Base-by-base conservation (phyloP, 2,888 invertebrate genomes). In the Bellardia pandia region DNA sequence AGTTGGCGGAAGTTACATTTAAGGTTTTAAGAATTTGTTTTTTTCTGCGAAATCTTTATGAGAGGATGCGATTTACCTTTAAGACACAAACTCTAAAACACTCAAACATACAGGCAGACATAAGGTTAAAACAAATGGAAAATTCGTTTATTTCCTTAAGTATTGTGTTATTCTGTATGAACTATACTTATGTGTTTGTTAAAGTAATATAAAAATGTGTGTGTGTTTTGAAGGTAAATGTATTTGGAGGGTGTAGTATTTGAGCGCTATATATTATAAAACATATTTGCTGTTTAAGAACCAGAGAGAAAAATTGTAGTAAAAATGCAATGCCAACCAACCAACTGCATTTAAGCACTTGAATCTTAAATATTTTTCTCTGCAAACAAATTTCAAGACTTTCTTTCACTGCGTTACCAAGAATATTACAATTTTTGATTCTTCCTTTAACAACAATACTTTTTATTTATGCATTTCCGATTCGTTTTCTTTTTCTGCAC, bases 1-100 rank as follows among this genome's bases (percentile, higher is more conserved):
- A 69, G 60, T 53, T 79, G 71, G 11, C 62, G 33, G 13, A 69
- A 71, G 11, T 60, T 71, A 37, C 40, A 30, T 79, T 53, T 71
- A 60, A 62, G 71, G n/a, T 62, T 79, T 51, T 58, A 7, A 37
- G 51, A 33, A 77, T 77, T 77, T 64, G 9, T 8, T 51, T 23
- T 23, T 71, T 79, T 14, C 48, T 40, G 30, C 40, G 60, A 40
- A 60, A 60, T 53, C 62, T 16, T 60, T 42, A 51, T 48, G n/a
- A 51, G 14, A 71, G 69, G 7, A 42, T 33, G 71, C 37, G 69
- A 60, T 45, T 48, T 78, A 60, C 58, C 69, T 69, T 60, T 48
- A 69, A 23, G 14, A 60, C 37, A 13, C 40, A 30, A 37, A 51
- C 8, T 16, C 40, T 14, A 37, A 51, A 14, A 16, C 13, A 48